Evolutionary conservation across 2,888 invertebrate species (phyloP), one percentile per base, ranked within the genome.

Genomic region (Temnothorax unifasciatus): DNA sequence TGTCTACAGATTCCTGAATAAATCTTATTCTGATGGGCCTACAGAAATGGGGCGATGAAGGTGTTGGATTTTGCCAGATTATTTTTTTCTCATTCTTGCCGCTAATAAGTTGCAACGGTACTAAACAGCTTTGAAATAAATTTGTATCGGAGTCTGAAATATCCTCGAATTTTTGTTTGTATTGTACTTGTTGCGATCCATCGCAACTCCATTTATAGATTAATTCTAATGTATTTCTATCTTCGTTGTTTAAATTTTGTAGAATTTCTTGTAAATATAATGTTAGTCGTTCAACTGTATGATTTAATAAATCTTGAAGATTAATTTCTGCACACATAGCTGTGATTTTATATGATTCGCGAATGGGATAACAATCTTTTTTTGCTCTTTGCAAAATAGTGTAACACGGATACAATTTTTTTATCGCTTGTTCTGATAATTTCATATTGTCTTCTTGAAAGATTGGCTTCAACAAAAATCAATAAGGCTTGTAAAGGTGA

Each of bases 201-300:
- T 92, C 92, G 83, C 91, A 92, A n/a, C 91, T 90, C 90, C 89
- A 92, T 86, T 91, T 91, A 11, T 61, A 88, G 18, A 90, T 85
- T 61, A 92, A 68, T 64, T 86, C 64, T 79, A 90, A 77, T 64
- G 64, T 73, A 18, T 69, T 21, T 68, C 75, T 57, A 73, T 89
- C 73, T 54, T 13, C 50, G 5, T 66, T 25, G 21, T 1, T 15
- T 25, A 64, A 57, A 73, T 8, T 71, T 61, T 73, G 38, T 50
- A 73, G 0, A 13, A 73, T 18, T 44, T 77, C 79, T 13, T 73
- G 34, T n/a, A 84, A 66, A 25, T 64, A 50, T 21, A 15, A 59
- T 18, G 73, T 6, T 47, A 84, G 57, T 3, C 74, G 73, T 13
- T 15, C 21, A 59, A 5, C 29, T 8, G 74, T 74, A 18, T 84